Base-by-base conservation (phyloP, 1,140 invertebrate genomes). In the Vanessa tameamea region DNA sequence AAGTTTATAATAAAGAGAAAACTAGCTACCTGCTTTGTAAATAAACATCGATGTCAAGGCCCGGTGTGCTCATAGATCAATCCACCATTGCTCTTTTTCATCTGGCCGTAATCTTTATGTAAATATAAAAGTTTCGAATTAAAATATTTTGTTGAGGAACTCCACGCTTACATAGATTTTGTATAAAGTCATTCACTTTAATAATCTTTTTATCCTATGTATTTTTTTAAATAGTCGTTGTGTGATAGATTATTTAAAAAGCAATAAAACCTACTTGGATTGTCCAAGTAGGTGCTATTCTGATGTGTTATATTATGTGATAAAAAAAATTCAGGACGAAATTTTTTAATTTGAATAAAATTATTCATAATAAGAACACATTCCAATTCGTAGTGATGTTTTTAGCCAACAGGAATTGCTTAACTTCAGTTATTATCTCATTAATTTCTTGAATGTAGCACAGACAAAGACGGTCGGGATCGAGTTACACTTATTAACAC, bases 401-500 rank as follows among this genome's bases (percentile, higher is more conserved):
- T 51, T 51, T 5, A 64, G 14, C 43, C 9, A 47, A 48, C 15
- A 64, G 16, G 47, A 64, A 47, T 64, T 64, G 20, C 47, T 64
- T 12, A 16, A 47, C 51, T 23, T 72, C 20, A 31, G 31, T 57
- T 69, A 26, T 64, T 74, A 64, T 63, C 61, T 64, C 31, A 64
- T 69, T 69, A 74, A 68, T 74, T 69, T 64, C 23, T 51, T 26
- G 63, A 71, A 64, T 55, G 61, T 64, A 71, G 59, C 51, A 47
- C 55, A 64, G 59, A 47, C 51, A 70, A 9, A 63, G 13, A 48
- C 51, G 48, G 23, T 37, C 9, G 12, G 61, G 47, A 72, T 77
- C 72, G 64, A 50, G 59, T 77, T 77, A 70, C 76, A 50, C 15
- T 69, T 70, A 70, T 70, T 76, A 69, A 69, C 64, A 76, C 65